Base-by-base conservation (phyloP, 2,888 invertebrate genomes). In the Oligia strigilis region DNA sequence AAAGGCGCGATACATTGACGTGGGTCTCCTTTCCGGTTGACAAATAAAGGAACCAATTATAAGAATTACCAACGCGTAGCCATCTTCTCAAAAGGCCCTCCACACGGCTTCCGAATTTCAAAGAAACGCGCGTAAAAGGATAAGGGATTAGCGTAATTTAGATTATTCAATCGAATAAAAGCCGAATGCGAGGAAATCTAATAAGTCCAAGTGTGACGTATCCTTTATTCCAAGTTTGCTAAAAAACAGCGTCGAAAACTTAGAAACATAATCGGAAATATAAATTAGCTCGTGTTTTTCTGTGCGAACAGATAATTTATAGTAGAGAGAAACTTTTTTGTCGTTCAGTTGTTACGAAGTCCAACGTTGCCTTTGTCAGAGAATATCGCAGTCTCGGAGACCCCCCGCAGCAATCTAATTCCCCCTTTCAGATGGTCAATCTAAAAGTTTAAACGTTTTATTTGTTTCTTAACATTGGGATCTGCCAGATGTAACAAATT, bases 11-110 rank as follows among this genome's bases (percentile, higher is more conserved):
- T 92, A 86, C 92, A 84, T 89, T 95, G 95, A 95, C 93, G 95
- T 94, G 95, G 96, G 95, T 95, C 94, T 90, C 90, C 95, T 96
- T 96, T 96, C 96, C 96, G 96, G 95, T 95, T 91, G 90, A 89
- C 81, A 77, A 92, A 96, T 95, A 95, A 96, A 95, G 89, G 93
- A 94, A 92, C 94, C 96, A 96, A 97, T 97, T 96, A 96, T 96
- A 92, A 94, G 94, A 94, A 94, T 94, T 94, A 94, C 92, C 89
- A 91, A 92, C 93, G 91, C 90, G 90, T 90, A 89, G 92, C 88
- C 74, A 29, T 78, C 80, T 90, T 92, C 92, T 93, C 92, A 93
- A 94, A 94, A 93, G 91, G 92, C 92, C 90, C 91, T 93, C 91
- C 92, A 94, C 90, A 89, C 92, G 91, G 95, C 97, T 97, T 96